Evolutionary conservation across 2,797 vertebrate genomes (phyloP), one percentile per base, ranked within the genome.

Genomic region (Ciconia nigra): DNA sequence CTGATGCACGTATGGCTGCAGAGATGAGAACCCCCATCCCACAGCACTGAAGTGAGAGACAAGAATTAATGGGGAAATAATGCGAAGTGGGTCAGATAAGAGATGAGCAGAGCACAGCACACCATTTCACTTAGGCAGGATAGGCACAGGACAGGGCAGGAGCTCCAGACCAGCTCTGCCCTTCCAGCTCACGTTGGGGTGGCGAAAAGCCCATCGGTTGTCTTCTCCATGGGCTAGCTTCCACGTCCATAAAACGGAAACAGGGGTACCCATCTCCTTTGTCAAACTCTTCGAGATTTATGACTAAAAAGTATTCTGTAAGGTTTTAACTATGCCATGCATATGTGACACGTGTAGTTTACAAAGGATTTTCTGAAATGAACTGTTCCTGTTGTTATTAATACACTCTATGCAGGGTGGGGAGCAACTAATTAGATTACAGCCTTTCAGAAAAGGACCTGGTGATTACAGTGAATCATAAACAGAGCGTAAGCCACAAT

Each of bases 381-480:
- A 93, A 89, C 57, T 63, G 72, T 69, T 86, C 62, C 80, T 70
- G 55, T 58, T 84, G 49, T 83, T 84, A 90, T 65, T 84, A 90
- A 71, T 55, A 72, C 12, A 66, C 46, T 87, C 69, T 6, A 18
- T 10, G 35, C 1, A 1, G 63, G 71, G 42, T 41, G 37, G 35
- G 35, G 46, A 93, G 35, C 0, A 0, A 70, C 67, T 93, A 89
- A 89, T 88, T 70, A 82, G 52, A 87, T 85, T 61, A 80, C 26
- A 67, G 87, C 7, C 76, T 70, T 80, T 83, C 71, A 89, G 81
- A 83, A 90, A 93, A 89, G 55, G 74, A 85, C 63, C 47, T 80
- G 63, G 44, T 74, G 74, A 92, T 71, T 92, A 84, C 29, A 91
- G 81, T 63, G 74, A 90, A 94, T 87, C 92, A 84, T 41, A 93